Evolutionary conservation across 2,113 vertebrate species (phyloP), one percentile per base, ranked within the genome.

Genomic region (Gopherus evgoodei): DNA sequence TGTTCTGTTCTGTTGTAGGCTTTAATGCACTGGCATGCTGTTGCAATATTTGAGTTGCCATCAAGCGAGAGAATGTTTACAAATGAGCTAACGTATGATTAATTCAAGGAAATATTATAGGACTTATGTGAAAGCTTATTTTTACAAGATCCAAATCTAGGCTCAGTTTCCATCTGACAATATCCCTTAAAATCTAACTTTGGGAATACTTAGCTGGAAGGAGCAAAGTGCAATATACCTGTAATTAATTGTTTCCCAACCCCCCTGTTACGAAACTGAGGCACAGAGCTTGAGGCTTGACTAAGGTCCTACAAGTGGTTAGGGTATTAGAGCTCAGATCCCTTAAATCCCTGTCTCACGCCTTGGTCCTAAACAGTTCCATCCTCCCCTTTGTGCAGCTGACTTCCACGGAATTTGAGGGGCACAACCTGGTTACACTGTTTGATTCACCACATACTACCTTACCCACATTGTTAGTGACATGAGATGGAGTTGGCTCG

Each of bases 401-500:
- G 42, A 78, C 25, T 29, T 22, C 22, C 42, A 78, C 42, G 49
- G 0, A 14, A 31, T 42, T 25, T 4, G 69, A 79, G 19, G 14
- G 38, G 14, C 3, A 49, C 11, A 17, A 75, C 81, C 21, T 11
- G 59, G 72, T 84, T 38, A 54, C n/a, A 16, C 5, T 80, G 14
- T 80, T 42, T 3, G 10, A 47, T 29, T 47, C 12, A 19, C 27
- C 42, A 53, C 10, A 31, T 12, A 3, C 9, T 38, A 22, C 16
- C 50, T 53, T 31, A 11, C 35, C 14, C 8, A 2, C 2, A 25
- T 52, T 13, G 57, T 31, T 59, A 59, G n/a, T 12, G n/a, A 47
- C 29, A 10, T 2, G 0, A 27, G 27, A 44, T 2, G 17, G 9
- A 25, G 13, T 78, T 3, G 3, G 9, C 24, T 5, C 2, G 1